Percentiles rank a stretch among this genome's conserved stretches.
Conservation (phyloP, 2,113 vertebrate genomes). For the Rhombomys opimus region DNA sequence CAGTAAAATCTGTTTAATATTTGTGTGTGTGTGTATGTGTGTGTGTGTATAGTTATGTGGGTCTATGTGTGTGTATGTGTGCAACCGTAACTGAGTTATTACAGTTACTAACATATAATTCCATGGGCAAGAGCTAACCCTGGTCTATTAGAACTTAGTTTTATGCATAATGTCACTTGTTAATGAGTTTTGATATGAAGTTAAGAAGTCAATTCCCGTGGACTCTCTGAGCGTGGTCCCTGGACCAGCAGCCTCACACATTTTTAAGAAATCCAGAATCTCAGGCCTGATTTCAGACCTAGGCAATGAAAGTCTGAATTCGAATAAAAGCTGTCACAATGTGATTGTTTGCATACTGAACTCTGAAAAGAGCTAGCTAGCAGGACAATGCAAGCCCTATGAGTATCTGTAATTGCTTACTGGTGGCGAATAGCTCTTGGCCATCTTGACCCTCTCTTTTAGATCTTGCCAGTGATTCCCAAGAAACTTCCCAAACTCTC, state of each 20-base stretch:
- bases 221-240: neutral
- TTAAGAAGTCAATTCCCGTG: neutral
- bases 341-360: neutral
- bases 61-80: neutral
- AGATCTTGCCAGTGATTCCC: neutral
- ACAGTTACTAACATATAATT: neutral
- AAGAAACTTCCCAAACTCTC: neutral
- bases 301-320: neutral
- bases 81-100: neutral
- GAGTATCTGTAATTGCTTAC: neutral
- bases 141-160: neutral
- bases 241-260: neutral
- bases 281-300: neutral
- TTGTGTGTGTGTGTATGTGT: neutral
- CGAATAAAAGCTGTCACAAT: neutral
- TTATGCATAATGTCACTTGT: neutral
- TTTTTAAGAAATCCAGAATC: neutral
- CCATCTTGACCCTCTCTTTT: neutral
- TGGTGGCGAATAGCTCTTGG: neutral
- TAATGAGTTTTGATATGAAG: neutral
- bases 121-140: neutral
- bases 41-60: too few species aligned
- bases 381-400: neutral
- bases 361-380: neutral
- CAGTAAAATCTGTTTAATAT: neutral